Evolutionary conservation across 2,888 invertebrate species (phyloP).

Genomic region (Lasioglossum morio): DNA sequence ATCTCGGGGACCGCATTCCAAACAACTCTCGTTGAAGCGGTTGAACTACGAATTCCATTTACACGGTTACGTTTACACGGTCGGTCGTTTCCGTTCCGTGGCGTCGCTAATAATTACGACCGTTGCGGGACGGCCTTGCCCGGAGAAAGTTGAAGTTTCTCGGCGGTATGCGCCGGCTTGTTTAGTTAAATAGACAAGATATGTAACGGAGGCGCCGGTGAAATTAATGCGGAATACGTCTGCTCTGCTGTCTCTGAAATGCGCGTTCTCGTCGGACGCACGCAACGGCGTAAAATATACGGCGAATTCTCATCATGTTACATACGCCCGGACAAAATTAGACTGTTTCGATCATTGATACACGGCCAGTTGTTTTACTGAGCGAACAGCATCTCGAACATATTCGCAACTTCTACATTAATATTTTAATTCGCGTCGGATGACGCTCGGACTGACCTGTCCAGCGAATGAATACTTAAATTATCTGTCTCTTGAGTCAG

Average conservation of each 20-base stretch:
- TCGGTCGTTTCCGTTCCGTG: constrained; percentile 14
- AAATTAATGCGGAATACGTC: constrained; percentile 55
- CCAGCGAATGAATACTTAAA: too few relatives aligned
- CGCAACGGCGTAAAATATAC: constrained; percentile 32
- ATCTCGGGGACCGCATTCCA: not conserved
- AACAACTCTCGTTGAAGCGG: constrained; percentile 25
- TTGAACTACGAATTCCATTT: constrained; percentile 35
- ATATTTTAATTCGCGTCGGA: not conserved
- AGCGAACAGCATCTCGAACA: not conserved
- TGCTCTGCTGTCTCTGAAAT: constrained; percentile 45
- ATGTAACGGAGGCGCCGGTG: constrained; percentile 26
- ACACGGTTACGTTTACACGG: constrained; percentile 13
- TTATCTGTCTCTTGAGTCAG: too few relatives aligned
- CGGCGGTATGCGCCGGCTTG: constrained; percentile 27
- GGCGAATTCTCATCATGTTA: constrained; percentile 18
- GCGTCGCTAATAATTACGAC: constrained; percentile 35
- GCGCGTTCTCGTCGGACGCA: constrained; percentile 1
- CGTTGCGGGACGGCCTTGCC: constrained; percentile 9
- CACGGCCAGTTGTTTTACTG: not conserved
- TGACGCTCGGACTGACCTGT: too few relatives aligned
- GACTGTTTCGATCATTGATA: constrained; percentile 41
- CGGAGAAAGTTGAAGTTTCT: constrained; percentile 46
- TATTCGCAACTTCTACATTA: not conserved
- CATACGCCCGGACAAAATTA: constrained; percentile 28
- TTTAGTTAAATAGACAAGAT: constrained; percentile 42